Conservation (phyloP, 2,113 vertebrate species). For the Lonchura striata region DNA sequence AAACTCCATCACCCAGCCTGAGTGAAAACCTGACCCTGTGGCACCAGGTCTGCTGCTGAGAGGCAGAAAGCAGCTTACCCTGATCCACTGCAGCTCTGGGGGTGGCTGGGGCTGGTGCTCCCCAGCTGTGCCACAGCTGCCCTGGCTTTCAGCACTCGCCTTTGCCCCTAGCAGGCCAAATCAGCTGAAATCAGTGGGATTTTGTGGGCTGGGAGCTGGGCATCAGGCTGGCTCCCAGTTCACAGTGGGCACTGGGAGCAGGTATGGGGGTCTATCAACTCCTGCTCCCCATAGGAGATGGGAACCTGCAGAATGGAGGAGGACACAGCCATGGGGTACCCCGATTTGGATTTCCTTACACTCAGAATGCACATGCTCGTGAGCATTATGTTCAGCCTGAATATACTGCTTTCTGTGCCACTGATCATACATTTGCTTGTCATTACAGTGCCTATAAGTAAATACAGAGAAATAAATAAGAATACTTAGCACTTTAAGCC, state of each 20-base stretch:
- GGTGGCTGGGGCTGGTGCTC: neutral
- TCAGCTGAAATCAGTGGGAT: neutral
- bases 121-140: neutral
- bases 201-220: neutral
- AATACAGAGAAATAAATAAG: slow-evolving; percentile 67
- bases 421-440: slow-evolving; percentile 27
- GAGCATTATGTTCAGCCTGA: neutral
- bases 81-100: neutral
- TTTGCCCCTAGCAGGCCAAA: neutral
- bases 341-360: neutral
- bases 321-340: fast-evolving
- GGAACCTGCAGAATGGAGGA: neutral
- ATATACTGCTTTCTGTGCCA: slow-evolving; percentile 22
- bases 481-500: slow-evolving; percentile 58
- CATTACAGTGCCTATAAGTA: slow-evolving; percentile 34
- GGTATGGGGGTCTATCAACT: neutral
- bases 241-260: neutral
- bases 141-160: neutral
- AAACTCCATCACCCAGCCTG: neutral
- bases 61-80: neutral
- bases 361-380: neutral
- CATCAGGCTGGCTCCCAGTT: neutral
- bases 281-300: neutral
- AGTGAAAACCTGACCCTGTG: neutral
- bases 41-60: neutral